Base-by-base conservation (phyloP, 2,113 vertebrate genomes). In the Tychaedon coryphoeus region DNA sequence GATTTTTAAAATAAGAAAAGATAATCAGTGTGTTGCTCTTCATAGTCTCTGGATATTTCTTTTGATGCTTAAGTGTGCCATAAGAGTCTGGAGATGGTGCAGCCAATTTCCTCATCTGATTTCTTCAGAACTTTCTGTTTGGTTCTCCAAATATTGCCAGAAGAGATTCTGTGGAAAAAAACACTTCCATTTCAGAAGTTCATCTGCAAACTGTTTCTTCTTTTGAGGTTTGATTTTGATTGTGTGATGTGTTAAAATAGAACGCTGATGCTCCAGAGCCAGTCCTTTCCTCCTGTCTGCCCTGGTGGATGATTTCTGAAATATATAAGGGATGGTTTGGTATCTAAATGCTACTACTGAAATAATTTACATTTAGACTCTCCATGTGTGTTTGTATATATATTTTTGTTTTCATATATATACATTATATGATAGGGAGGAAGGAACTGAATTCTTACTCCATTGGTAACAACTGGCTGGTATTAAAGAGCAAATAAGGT, bases 381-480 rank as follows among this genome's bases (percentile, higher is more conserved):
- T 45, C 0, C 43, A 24, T 60, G 19, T 28, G 12, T 23, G 6
- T 69, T 7, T 61, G 2, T 12, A 0, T n/a, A 12, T 25, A 4
- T 43, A 3, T 11, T 25, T 12, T 67, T 34, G 16, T 54, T 24
- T 40, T n/a, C 3, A 17, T 61, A 16, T 19, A 14, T 53, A 26
- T 26, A 19, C 45, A 56, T 12, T 80, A 19, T n/a, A 34, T 19
- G 22, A 40, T 8, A 85, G 28, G 5, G 47, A 88, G 28, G 82
- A 31, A 71, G 17, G 19, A 75, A 43, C 6, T 75, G 3, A 57
- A 38, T 61, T 72, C 24, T 45, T 78, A 33, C 10, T 89, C 23
- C 38, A 12, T 62, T 64, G 36, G 12, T 78, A 57, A 42, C 6
- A 71, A 25, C 16, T 56, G 19, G 4, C 36, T 87, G 38, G 5